Evolutionary conservation across 2,113 vertebrate genomes (phyloP).

Genomic region (Solea senegalensis): DNA sequence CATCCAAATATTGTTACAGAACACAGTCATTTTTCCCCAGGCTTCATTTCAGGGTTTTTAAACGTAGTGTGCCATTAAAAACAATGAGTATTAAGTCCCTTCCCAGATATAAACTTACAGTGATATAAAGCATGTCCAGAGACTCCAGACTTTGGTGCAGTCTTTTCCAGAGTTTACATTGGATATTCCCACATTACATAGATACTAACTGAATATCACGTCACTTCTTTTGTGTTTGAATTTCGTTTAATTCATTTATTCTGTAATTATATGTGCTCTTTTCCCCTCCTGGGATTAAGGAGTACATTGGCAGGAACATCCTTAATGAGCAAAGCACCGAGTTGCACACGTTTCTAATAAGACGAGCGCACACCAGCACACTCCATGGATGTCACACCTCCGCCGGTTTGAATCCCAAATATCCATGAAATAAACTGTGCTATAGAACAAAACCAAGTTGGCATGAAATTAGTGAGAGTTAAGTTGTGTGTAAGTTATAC

Average conservation of each 20-base stretch:
- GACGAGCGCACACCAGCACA: background rate
- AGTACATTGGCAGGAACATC: conserved; percentile 20
- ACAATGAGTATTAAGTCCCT: background rate
- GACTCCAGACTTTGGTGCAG: background rate
- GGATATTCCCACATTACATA: conserved; percentile 10
- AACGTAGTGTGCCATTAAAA: conserved; percentile 6
- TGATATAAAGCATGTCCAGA: background rate
- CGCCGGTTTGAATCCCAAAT: conserved; percentile 34
- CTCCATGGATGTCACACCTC: conserved; percentile 17
- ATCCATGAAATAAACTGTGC: conserved; percentile 57
- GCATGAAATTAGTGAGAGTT: conserved; percentile 56
- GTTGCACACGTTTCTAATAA: conserved; percentile 30
- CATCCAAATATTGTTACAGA: conserved; percentile 45
- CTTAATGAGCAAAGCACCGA: conserved; percentile 48
- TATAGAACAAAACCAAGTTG: conserved; percentile 32
- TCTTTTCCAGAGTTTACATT: background rate
- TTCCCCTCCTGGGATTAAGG: conserved; percentile 26
- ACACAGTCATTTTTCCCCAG: background rate
- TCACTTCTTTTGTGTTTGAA: conserved; percentile 1
- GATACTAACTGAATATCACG: conserved; percentile 14
- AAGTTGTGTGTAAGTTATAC: conserved; percentile 19
- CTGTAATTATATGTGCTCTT: conserved; percentile 20
- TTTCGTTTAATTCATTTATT: conserved; percentile 5
- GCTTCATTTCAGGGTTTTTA: conserved; percentile 1
- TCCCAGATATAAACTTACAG: background rate